These are phyloP conservation scores for Tor tambroides DNA, from an alignment of 2,113 vertebrate species.

Conservation along the genomic window DNA sequence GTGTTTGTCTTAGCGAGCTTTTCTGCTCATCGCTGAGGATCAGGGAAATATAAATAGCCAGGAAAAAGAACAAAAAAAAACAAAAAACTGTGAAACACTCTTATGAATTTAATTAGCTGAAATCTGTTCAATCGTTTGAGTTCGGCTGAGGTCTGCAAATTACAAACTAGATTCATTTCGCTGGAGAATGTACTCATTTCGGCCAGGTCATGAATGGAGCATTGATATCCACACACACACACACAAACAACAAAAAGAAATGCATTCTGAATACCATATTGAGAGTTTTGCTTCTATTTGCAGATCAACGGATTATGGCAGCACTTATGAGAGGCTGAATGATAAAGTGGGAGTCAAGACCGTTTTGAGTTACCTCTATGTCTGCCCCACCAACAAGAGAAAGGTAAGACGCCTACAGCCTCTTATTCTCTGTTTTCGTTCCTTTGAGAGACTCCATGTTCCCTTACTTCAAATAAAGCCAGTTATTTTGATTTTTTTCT, in stretches of 20 bases:
- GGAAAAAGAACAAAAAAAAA: not conserved
- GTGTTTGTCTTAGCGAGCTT: slow-evolving; percentile 18
- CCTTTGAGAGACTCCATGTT: not conserved
- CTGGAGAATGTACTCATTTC: not conserved
- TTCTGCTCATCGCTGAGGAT: slow-evolving; percentile 22
- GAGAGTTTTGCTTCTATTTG: slow-evolving; percentile 13
- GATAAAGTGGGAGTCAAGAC: slow-evolving; percentile 98
- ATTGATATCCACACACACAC: not conserved
- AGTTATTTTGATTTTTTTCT: not conserved
- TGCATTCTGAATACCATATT: slow-evolving; percentile 1
- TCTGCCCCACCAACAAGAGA: slow-evolving; percentile 93
- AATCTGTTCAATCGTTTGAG: not conserved
- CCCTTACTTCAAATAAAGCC: not conserved
- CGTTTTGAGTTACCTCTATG: slow-evolving; percentile 94
- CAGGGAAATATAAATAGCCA: slow-evolving; percentile 20
- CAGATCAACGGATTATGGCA: slow-evolving; percentile 95
- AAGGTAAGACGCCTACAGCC: slow-evolving; percentile 83
- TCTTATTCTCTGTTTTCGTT: not conserved
- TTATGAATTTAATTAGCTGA: slow-evolving; percentile 10
- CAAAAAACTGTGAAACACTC: not conserved
- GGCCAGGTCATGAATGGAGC: not conserved
- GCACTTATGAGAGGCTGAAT: slow-evolving; percentile 94
- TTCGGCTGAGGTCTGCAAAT: not conserved
- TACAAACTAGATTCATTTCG: slow-evolving; percentile 2
- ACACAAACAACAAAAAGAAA: not conserved